Conservation (phyloP, 2,113 vertebrate species). For the Monarcha castaneiventris region DNA sequence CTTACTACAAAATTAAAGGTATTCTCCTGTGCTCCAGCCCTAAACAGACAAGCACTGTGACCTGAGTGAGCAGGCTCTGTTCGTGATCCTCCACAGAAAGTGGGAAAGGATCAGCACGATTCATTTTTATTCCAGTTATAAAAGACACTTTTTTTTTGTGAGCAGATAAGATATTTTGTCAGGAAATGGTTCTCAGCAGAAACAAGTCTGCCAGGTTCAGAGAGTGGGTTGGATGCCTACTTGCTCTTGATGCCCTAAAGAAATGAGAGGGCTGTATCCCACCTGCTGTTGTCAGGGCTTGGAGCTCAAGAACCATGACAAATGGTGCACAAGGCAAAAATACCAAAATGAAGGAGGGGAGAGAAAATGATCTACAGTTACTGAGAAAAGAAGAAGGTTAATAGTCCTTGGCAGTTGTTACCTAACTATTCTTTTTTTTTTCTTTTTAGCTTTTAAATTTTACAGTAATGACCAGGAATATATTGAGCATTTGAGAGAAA, state of each 20-base stretch:
- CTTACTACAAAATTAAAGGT: neutral
- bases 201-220: slow-evolving; percentile 6
- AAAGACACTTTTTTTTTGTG: neutral
- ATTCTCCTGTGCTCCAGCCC: neutral
- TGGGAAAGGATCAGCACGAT: neutral
- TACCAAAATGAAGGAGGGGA: neutral
- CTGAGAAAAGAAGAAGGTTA: neutral
- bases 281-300: neutral
- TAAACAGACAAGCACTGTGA: neutral
- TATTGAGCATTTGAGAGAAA: neutral
- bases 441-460: neutral
- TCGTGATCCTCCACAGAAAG: neutral
- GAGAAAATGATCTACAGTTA: neutral
- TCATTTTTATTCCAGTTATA: neutral
- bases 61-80: neutral
- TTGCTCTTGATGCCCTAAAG: neutral
- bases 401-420: neutral
- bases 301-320: neutral
- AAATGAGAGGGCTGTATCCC: neutral
- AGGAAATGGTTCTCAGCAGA: neutral
- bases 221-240: neutral
- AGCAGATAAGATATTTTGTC: neutral
- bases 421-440: neutral
- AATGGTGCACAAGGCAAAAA: neutral
- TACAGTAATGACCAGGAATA: neutral